These are phyloP conservation scores for Coelinius sp. DNA, from an alignment of 2,888 invertebrate species.

Conservation along the genomic window DNA sequence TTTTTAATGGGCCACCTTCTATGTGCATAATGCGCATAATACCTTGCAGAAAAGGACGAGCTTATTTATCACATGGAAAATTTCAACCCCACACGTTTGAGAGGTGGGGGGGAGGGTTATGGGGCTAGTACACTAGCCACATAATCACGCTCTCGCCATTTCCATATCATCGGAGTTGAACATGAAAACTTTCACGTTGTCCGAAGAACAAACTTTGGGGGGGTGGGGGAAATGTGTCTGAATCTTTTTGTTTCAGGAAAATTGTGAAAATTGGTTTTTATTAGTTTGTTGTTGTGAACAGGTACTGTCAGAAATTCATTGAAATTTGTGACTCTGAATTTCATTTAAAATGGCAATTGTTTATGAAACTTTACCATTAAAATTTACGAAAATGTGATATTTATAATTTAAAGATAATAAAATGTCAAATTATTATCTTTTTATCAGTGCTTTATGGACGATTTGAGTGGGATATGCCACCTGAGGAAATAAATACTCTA, in stretches of 20 bases:
- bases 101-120: constrained; percentile 26
- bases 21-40: constrained; percentile 49
- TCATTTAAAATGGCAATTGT: background rate
- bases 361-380: background rate
- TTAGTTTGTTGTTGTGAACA: no score
- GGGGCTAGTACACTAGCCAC: constrained; percentile 15
- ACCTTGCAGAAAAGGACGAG: constrained; percentile 45
- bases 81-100: constrained; percentile 12
- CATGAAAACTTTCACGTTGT: constrained; percentile 32
- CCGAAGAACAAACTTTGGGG: background rate
- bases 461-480: constrained; percentile 7
- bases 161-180: constrained; percentile 31
- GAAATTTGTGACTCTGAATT: no score
- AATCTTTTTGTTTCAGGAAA: background rate
- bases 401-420: no score
- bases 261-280: background rate
- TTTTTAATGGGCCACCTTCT: constrained; percentile 37
- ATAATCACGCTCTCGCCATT: constrained; percentile 30
- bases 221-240: background rate
- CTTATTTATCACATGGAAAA: constrained; percentile 48
- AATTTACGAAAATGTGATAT: no score
- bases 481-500: constrained; percentile 3
- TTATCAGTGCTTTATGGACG: constrained; percentile 14
- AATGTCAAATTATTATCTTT: constrained; percentile 3
- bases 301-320: no score